Base-by-base conservation (phyloP, 2,113 vertebrate species). In the Lanius collurio region DNA sequence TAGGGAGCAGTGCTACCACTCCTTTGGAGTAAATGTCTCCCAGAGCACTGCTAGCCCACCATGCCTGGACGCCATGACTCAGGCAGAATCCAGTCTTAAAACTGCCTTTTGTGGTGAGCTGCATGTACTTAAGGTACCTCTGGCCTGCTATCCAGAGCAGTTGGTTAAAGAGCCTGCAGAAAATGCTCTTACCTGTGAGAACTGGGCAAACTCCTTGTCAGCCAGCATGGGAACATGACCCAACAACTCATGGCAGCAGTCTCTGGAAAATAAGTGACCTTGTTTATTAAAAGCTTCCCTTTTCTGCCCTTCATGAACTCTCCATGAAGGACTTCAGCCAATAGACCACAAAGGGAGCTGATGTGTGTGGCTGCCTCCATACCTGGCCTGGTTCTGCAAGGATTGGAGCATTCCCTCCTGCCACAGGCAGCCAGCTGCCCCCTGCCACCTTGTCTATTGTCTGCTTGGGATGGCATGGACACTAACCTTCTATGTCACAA, bases 191-290 rank as follows among this genome's bases (percentile, higher is more conserved):
- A 98, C 98, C 98, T 98, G 97, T 41, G 98, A 99, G 96, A 99
- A 99, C 75, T 98, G 98, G 30, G 98, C 98, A 91, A 99, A 99
- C 42, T 98, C 98, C 65, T 98, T 98, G 84, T 99, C 98, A 64
- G 98, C 97, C 93, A 99, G 95, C 98, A 99, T 98, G 49, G 98
- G 98, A 87, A 99, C 93, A 14, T 98, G 98, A 42, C 98, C 98
- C 30, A 99, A 90, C 15, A 99, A 95, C 89, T 99, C 98, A 55
- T 99, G 98, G 84, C 98, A 99, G 89, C 97, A 98, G 89, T 99
- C 98, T 70, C 98, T 99, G 97, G 92, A 67, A 74, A 93, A 96
- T 17, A 96, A 93, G 52, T 14, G 8, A 73, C 57, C 12, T 7
- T 64, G 8, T 47, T 76, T 88, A 76, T 59, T 42, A 74, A 77